Percentiles rank a stretch among this genome's conserved stretches.
Evolutionary conservation across 2,797 vertebrate species (phyloP).

Genomic region (Sebastes miniatus): DNA sequence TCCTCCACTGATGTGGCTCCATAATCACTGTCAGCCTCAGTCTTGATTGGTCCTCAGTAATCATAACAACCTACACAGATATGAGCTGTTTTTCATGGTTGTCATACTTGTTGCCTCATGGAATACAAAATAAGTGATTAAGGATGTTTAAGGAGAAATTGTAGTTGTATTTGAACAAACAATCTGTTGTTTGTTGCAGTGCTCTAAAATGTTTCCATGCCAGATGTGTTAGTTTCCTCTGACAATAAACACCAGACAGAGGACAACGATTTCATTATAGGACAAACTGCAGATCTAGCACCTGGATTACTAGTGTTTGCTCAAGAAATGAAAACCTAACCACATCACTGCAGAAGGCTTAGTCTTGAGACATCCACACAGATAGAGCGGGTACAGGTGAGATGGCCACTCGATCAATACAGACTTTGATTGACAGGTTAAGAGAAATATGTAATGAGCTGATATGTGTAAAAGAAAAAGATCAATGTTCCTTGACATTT

Average conservation of each 20-base stretch:
- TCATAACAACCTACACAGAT: neutral
- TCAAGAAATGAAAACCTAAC: conserved; percentile 62
- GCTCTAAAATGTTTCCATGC: conserved; percentile 4
- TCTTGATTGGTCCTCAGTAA: conserved; percentile 18
- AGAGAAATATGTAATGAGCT: conserved; percentile 37
- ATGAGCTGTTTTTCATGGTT: neutral
- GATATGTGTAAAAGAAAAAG: conserved; percentile 3
- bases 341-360: conserved; percentile 23
- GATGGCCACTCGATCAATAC: conserved; percentile 60
- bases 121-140: conserved; percentile 3
- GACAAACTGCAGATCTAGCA: conserved; percentile 38
- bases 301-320: conserved; percentile 61
- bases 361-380: conserved; percentile 42
- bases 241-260: conserved; percentile 22
- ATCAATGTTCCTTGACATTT: conserved; percentile 73
- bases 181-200: neutral
- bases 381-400: conserved; percentile 1
- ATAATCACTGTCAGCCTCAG: conserved; percentile 13
- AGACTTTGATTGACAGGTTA: conserved; percentile 51
- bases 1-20: conserved; percentile 27
- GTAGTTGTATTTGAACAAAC: conserved; percentile 8
- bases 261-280: conserved; percentile 44
- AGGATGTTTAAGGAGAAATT: neutral
- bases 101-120: neutral
- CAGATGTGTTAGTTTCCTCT: conserved; percentile 2